Evolutionary conservation across 2,113 vertebrate genomes (phyloP).

Genomic region (Seriola dumerili): DNA sequence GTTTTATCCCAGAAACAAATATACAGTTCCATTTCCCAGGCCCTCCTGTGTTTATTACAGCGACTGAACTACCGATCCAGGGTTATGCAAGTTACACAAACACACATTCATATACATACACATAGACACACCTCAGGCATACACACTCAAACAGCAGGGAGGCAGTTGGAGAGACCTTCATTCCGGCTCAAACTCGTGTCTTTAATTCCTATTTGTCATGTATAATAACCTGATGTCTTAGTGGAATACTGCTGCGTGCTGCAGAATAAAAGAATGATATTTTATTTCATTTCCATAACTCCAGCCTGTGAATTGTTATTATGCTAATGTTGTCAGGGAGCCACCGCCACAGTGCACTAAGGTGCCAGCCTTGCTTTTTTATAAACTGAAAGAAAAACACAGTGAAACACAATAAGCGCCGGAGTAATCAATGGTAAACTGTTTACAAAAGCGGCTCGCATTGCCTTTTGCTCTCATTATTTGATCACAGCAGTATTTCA

Average conservation of each 20-base stretch:
- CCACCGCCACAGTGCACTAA: slow-evolving; percentile 28
- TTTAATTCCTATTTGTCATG: slow-evolving; percentile 64
- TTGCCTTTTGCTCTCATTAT: slow-evolving; percentile 48
- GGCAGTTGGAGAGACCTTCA: slow-evolving; percentile 3
- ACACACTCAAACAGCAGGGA: slow-evolving; percentile 19
- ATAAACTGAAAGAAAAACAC: slow-evolving; percentile 53
- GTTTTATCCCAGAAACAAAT: slow-evolving; percentile 57
- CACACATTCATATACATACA: slow-evolving; percentile 13
- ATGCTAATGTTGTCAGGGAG: slow-evolving; percentile 67
- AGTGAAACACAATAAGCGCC: slow-evolving; percentile 59
- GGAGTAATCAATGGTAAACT: slow-evolving; percentile 72
- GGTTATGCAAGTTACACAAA: slow-evolving; percentile 21
- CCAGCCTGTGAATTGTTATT: slow-evolving; percentile 63
- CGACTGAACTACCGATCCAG: slow-evolving; percentile 11
- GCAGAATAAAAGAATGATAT: slow-evolving; percentile 55
- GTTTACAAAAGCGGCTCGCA: slow-evolving; percentile 58
- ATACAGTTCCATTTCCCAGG: slow-evolving; percentile 51
- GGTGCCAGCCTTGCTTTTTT: slow-evolving; percentile 52
- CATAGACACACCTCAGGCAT: slow-evolving; percentile 17
- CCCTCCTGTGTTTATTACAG: slow-evolving; percentile 35
- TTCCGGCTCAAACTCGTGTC: slow-evolving; percentile 20
- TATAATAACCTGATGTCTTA: slow-evolving; percentile 49
- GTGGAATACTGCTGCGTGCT: slow-evolving; percentile 50
- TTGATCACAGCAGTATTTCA: slow-evolving; percentile 65
- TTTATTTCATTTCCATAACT: slow-evolving; percentile 70